Evolutionary conservation across 1,140 invertebrate genomes (phyloP).

Genomic region (Notospermus geniculatus): DNA sequence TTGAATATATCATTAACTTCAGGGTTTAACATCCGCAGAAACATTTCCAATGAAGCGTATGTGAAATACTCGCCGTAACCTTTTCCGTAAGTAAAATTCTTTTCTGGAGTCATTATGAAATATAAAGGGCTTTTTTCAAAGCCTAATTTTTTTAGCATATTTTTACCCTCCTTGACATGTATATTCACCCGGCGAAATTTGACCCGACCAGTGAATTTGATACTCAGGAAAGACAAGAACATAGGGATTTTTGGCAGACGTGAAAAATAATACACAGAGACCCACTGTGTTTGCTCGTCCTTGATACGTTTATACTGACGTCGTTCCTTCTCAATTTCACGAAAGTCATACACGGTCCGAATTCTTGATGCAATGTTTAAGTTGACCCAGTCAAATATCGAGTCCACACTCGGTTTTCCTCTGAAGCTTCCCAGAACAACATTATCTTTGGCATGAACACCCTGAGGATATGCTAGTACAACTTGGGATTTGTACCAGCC

Average conservation of each 20-base stretch:
- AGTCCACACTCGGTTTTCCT: constrained; percentile 40
- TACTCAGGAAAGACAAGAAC: constrained; percentile 60
- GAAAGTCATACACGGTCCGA: constrained; percentile 38
- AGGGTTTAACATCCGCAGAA: constrained; percentile 57
- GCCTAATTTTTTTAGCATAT: constrained; percentile 25
- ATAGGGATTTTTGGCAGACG: constrained; percentile 53
- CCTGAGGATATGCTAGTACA: constrained; percentile 58
- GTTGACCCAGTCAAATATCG: constrained; percentile 57
- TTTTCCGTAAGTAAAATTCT: constrained; percentile 53
- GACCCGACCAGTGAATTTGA: constrained; percentile 60
- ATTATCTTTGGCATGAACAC: constrained; percentile 58
- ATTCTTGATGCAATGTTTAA: constrained; percentile 56
- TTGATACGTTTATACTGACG: constrained; percentile 28
- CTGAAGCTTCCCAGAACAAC: constrained; percentile 56
- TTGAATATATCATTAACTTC: constrained; percentile 62
- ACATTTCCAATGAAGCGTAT: constrained; percentile 56
- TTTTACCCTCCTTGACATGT: constrained; percentile 28
- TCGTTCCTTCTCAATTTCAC: constrained; percentile 45
- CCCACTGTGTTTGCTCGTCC: constrained; percentile 27
- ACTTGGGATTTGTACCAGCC: constrained; percentile 56
- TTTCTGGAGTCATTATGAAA: constrained; percentile 57
- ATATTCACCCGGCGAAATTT: constrained; percentile 57
- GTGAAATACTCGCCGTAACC: constrained; percentile 54
- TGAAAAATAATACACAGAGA: constrained; percentile 57
- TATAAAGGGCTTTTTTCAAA: constrained; percentile 41